phyloP scores from a whole-genome alignment of 1,140 invertebrate species.

The Coenobita brevimanus region DNA sequence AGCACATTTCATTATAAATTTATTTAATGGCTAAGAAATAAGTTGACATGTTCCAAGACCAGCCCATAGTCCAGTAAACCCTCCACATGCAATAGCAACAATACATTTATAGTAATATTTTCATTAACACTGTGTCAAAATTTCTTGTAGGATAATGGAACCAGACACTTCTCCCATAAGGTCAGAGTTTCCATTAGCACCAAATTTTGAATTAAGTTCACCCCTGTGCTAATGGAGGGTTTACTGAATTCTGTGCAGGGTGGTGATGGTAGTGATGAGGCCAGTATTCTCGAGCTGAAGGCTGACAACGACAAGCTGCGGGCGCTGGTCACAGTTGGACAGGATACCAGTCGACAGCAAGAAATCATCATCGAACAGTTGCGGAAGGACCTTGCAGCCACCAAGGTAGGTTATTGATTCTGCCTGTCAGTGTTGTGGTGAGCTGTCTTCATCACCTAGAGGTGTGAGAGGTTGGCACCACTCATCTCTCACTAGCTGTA shows the following conservation, averaged over 20 bases:
- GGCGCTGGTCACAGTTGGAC: constrained; percentile 52
- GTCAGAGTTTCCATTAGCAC: too few species aligned
- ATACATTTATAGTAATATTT: too few species aligned
- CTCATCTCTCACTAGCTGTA: neutral
- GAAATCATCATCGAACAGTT: constrained; percentile 52
- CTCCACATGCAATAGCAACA: too few species aligned
- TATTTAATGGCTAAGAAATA: too few species aligned
- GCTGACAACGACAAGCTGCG: constrained; percentile 55
- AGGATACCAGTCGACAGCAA: constrained; percentile 52
- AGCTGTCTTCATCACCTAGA: neutral
- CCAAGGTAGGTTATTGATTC: constrained; percentile 59
- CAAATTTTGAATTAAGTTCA: too few species aligned
- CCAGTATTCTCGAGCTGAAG: constrained; percentile 42
- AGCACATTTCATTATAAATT: too few species aligned
- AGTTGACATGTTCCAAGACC: constrained; percentile 56
- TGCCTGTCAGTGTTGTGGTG: neutral
- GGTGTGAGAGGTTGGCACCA: neutral
- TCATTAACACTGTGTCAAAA: too few species aligned
- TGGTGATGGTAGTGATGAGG: constrained; percentile 46
- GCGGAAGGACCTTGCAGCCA: constrained; percentile 47
- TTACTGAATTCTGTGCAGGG: constrained; percentile 50
- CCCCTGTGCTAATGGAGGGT: too few species aligned
- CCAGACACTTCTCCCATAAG: too few species aligned
- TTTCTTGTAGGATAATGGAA: too few species aligned
- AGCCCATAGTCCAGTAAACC: constrained; percentile 25